Base-by-base conservation (phyloP, 2,888 invertebrate genomes). In the Tetramorium bicarinatum region DNA sequence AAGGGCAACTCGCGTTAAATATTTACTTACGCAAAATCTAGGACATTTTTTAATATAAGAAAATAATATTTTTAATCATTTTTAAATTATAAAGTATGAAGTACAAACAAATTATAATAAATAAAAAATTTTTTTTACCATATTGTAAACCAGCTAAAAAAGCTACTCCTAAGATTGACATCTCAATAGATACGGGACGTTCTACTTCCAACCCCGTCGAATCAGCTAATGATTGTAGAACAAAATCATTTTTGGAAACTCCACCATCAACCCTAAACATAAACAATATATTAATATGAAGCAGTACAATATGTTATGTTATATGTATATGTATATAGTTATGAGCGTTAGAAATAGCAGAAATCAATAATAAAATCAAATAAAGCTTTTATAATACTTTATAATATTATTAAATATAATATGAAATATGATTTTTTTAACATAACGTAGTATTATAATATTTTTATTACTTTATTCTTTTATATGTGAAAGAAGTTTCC, bases 171-270 rank as follows among this genome's bases (percentile, higher is more conserved):
- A 98, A 95, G 54, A 97, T 97, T 1, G 99, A 97, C 96, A 98
- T 97, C 95, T 99, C 99, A 0, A 96, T 95, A 86, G 97, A 96
- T 0, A 95, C 94, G 0, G 98, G 96, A 52, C 99, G 96, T 93
- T 98, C 97, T 6, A 99, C 97, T 0, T 95, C 94, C 76, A 98
- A 95, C 0, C 96, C 97, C 0, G 97, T 97, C 77, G 99, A 95
- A 94, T 99, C 98, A 0, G 99, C 97, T 88, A 99, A 96, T 83
- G 98, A 95, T 94, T 99, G 99, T 90, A 98, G 97, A 62, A 99
- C 96, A 93, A 99, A 99, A 95, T 99, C 97, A 94, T 99, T 99
- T 87, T 97, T 97, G 0, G 99, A 97, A n/a, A 99, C 99, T n/a
- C 99, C 99, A 3, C 99, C 99, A 95, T 99, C 98, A 85, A 98